Percentiles rank a stretch among this genome's conserved stretches.
phyloP scores from a whole-genome alignment of 2,888 invertebrate genomes.

The Heterodera filipjevi region DNA sequence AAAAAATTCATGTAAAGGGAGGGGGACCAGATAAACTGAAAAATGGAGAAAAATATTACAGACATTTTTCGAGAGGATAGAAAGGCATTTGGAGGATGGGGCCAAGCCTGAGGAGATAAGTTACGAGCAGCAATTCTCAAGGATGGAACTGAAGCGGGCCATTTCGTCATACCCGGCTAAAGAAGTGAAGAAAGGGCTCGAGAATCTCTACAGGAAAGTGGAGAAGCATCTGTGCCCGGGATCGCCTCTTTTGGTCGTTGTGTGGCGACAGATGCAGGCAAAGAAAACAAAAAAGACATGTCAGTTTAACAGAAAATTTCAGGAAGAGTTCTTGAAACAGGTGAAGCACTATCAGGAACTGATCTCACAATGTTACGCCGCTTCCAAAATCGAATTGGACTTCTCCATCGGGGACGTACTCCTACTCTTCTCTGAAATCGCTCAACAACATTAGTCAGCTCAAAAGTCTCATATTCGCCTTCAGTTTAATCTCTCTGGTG shows the following conservation, averaged over 20 bases:
- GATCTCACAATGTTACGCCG: conserved; percentile 58
- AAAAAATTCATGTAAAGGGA: conserved; percentile 79
- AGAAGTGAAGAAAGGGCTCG: conserved; percentile 70
- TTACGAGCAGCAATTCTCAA: conserved; percentile 94
- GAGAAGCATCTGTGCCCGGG: conserved; percentile 86
- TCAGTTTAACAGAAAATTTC: conserved; percentile 20
- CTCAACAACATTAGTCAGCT: conserved; percentile 79
- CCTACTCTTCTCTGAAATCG: conserved; percentile 96
- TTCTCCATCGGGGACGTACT: conserved; percentile 94
- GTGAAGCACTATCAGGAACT: conserved; percentile 89
- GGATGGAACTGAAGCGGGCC: conserved; percentile 90
- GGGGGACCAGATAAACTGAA: not conserved
- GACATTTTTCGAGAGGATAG: conserved; percentile 95
- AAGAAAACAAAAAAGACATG: too few species aligned
- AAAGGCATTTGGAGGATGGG: conserved; percentile 87
- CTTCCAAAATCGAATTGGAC: conserved; percentile 74
- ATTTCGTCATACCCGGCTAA: conserved; percentile 90
- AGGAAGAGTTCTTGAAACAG: conserved; percentile 93
- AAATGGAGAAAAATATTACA: conserved; percentile 67
- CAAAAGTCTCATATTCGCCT: not conserved
- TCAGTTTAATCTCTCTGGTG: not conserved
- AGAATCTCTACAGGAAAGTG: conserved; percentile 67
- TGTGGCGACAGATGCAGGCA: conserved; percentile 95
- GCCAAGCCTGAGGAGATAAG: conserved; percentile 95
- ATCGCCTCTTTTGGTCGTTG: conserved; percentile 74